These are phyloP conservation scores for Chrysolina haemoptera DNA, from an alignment of 2,888 invertebrate genomes.

Conservation along the genomic window DNA sequence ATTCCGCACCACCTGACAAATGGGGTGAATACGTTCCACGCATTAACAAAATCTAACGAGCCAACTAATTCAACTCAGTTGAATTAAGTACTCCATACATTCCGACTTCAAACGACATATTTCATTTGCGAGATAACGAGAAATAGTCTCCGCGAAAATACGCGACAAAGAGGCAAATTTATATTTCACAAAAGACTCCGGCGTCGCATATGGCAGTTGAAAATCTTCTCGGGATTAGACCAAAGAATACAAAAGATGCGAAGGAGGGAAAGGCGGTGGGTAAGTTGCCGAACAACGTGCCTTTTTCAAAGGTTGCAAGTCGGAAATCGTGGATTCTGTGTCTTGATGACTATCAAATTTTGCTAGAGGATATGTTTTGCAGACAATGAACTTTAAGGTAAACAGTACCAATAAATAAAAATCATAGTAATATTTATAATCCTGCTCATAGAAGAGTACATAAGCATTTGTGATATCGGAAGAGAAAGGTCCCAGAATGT, in stretches of 20 bases:
- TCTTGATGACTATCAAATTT: no score
- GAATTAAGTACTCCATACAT: constrained; percentile 9
- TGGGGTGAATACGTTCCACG: background rate
- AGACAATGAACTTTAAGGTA: no score
- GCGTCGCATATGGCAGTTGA: background rate
- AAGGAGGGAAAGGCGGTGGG: background rate
- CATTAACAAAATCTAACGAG: constrained; percentile 3
- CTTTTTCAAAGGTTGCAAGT: background rate
- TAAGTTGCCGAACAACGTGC: background rate
- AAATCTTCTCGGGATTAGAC: background rate
- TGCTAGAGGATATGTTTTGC: no score
- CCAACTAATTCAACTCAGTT: background rate
- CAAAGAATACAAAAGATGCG: background rate
- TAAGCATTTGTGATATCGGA: no score
- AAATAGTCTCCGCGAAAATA: constrained; percentile 1
- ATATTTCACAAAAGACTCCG: constrained; percentile 2
- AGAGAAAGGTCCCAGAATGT: no score
- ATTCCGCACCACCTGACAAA: background rate
- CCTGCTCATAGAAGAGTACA: no score
- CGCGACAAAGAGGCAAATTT: constrained; percentile 7
- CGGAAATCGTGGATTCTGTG: no score
- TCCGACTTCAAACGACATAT: constrained; percentile 13
- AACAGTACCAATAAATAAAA: no score
- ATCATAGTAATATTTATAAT: no score
- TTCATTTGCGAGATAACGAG: constrained; percentile 17